These are phyloP conservation scores for Heliothis subflexa DNA, from an alignment of 1,140 invertebrate species.

Conservation along the genomic window DNA sequence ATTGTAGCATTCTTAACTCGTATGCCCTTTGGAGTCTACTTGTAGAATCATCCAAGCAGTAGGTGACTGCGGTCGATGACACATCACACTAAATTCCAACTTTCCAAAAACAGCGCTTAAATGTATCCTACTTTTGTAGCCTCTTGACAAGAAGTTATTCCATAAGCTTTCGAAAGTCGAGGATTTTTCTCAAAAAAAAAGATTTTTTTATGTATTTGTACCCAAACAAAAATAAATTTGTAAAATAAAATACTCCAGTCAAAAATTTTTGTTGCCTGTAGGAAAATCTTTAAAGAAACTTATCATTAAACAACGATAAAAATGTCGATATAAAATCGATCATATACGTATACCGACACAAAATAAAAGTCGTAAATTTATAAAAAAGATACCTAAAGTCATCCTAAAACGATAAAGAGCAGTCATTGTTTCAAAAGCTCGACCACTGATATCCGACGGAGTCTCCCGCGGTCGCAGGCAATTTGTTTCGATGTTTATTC, in stretches of 20 bases:
- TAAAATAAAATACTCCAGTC: too few species aligned
- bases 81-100: not conserved
- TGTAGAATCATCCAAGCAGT: not conserved
- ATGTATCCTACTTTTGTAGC: conserved; percentile 15
- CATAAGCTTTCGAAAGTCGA: not conserved
- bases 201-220: not conserved
- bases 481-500: conserved; percentile 76
- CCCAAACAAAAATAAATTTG: too few species aligned
- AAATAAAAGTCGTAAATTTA: conserved; percentile 40
- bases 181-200: not conserved
- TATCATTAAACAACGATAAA: not conserved
- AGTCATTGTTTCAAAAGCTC: conserved; percentile 59
- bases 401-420: conserved; percentile 48
- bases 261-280: not conserved
- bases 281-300: too few species aligned
- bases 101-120: conserved; percentile 16
- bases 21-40: not conserved
- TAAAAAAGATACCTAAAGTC: conserved; percentile 39
- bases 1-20: not conserved
- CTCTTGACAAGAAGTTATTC: not conserved
- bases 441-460: conserved; percentile 49
- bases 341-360: not conserved
- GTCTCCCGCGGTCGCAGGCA: conserved; percentile 60
- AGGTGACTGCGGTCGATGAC: conserved; percentile 17
- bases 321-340: conserved; percentile 1